Percentiles rank a stretch among this genome's conserved stretches.
phyloP scores from a whole-genome alignment of 2,113 vertebrate genomes.

The Camelus bactrianus region DNA sequence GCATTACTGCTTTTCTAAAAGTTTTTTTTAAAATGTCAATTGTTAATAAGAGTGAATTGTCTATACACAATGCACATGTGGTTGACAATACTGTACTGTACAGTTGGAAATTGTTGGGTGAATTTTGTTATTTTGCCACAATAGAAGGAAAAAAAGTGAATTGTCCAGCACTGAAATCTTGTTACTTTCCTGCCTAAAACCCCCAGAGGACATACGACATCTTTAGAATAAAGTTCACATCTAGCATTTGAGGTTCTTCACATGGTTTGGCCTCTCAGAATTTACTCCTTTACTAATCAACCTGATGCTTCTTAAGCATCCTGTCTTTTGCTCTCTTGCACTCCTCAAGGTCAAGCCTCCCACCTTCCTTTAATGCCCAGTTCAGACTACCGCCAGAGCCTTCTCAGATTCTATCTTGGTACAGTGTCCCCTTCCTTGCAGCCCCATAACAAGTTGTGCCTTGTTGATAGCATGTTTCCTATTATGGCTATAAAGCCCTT shows the following conservation, averaged over 20 bases:
- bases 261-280: background rate
- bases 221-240: background rate
- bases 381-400: background rate
- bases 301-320: background rate
- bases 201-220: background rate
- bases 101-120: background rate
- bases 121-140: background rate
- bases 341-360: background rate
- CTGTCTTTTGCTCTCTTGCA: background rate
- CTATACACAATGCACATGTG: background rate
- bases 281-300: background rate
- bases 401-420: background rate
- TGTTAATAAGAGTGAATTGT: background rate
- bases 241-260: background rate
- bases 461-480: background rate
- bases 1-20: constrained; percentile 9
- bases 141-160: no score
- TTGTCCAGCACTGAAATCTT: background rate
- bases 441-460: background rate
- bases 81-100: background rate
- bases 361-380: background rate
- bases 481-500: background rate
- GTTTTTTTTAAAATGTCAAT: background rate
- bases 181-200: background rate
- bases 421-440: background rate